phyloP scores from a whole-genome alignment of 1,140 invertebrate species.

The Asbolus verrucosus region DNA sequence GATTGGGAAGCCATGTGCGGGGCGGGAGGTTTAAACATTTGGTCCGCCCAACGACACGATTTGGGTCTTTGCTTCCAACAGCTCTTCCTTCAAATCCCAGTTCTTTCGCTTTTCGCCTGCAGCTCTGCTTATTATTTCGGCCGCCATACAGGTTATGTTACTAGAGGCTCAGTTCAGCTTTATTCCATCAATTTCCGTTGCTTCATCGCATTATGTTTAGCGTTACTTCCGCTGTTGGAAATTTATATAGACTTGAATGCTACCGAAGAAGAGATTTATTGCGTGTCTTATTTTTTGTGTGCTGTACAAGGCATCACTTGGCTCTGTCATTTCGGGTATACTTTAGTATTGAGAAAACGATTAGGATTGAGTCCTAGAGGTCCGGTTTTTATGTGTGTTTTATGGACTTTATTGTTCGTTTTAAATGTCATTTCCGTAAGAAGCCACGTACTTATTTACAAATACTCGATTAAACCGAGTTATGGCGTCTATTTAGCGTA shows the following conservation, averaged over 20 bases:
- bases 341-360: constrained; percentile 75
- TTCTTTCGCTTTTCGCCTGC: constrained; percentile 73
- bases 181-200: constrained; percentile 73
- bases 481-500: constrained; percentile 64
- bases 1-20: constrained; percentile 82
- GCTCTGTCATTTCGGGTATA: constrained; percentile 82
- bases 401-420: constrained; percentile 75
- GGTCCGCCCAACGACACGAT: constrained; percentile 76
- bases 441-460: constrained; percentile 59
- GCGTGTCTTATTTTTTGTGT: constrained; percentile 77
- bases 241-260: constrained; percentile 69
- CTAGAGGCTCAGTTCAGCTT: constrained; percentile 71
- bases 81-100: constrained; percentile 78
- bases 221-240: constrained; percentile 74
- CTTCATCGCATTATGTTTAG: constrained; percentile 71
- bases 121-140: constrained; percentile 83
- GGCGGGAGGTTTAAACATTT: constrained; percentile 72
- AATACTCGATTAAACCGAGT: constrained; percentile 58
- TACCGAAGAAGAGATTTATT: constrained; percentile 60
- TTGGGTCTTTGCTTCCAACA: constrained; percentile 86
- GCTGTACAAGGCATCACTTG: constrained; percentile 79
- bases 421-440: constrained; percentile 72
- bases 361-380: constrained; percentile 77
- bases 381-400: constrained; percentile 73
- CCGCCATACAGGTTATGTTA: constrained; percentile 69